Base-by-base conservation (phyloP, 2,888 invertebrate species). In the Eumacrocentrus americanus region DNA sequence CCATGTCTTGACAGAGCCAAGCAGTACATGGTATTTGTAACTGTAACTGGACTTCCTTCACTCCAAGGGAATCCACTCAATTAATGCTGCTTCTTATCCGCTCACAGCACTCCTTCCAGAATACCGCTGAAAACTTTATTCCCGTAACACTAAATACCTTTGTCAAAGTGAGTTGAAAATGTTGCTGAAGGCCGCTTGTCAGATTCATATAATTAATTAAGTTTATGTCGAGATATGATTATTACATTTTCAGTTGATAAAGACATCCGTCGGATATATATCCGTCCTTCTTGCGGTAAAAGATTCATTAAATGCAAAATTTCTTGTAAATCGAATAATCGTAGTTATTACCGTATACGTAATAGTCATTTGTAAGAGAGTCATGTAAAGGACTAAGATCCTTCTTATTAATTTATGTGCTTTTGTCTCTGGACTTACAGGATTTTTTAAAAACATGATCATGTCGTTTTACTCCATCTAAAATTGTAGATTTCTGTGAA, bases 231-330 rank as follows among this genome's bases (percentile, higher is more conserved):
- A 6, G 2, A 11, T 34, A 34, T 29, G 11, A 29, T n/a, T n/a
- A n/a, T n/a, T n/a, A n/a, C n/a, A n/a, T n/a, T 48, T 48, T 18
- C n/a, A 48, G 48, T n/a, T 48, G 18, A 16, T 12, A 2, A 48
- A 29, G 18, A 48, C 23, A n/a, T n/a, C n/a, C n/a, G n/a, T n/a
- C n/a, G n/a, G n/a, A n/a, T n/a, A n/a, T n/a, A n/a, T n/a, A n/a
- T 48, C 48, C 4, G 48, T 48, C 18, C 34, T 48, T 16, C 48
- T 29, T 18, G 48, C 48, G 34, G 18, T 48, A 34, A 29, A 16
- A 34, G 6, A 29, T 18, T 48, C 9, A 48, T 16, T 48, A n/a
- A n/a, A n/a, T n/a, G n/a, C n/a, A n/a, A n/a, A n/a, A n/a, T n/a
- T n/a, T n/a, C n/a, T n/a, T n/a, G n/a, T n/a, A n/a, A n/a, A n/a